phyloP scores from a whole-genome alignment of 1,140 invertebrate species.

The Rhyzopertha dominica region DNA sequence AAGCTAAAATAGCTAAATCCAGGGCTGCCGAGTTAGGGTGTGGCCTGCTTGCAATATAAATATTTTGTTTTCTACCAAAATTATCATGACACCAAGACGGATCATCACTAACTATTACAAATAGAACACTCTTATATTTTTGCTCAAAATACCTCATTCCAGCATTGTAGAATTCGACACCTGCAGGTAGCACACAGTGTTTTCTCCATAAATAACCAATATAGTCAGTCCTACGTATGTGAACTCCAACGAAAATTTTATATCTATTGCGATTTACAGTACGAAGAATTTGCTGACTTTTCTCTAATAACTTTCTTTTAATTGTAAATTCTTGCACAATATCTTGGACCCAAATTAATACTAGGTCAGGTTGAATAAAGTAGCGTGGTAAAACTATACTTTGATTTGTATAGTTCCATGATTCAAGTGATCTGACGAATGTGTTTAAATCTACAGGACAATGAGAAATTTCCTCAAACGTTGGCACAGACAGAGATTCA shows the following conservation, averaged over 20 bases:
- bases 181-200: constrained; percentile 49
- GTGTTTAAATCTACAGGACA: constrained; percentile 50
- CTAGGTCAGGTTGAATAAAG: constrained; percentile 52
- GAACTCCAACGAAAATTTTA: constrained; percentile 53
- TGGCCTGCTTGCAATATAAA: constrained; percentile 49
- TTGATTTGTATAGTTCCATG: constrained; percentile 56
- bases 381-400: constrained; percentile 57
- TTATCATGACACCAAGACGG: constrained; percentile 55
- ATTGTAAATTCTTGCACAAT: constrained; percentile 55
- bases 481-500: constrained; percentile 54
- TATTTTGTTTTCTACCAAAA: constrained; percentile 47
- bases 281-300: constrained; percentile 47
- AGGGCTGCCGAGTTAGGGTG: constrained; percentile 48
- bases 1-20: constrained; percentile 60
- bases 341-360: constrained; percentile 54
- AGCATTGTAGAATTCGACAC: constrained; percentile 50
- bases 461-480: constrained; percentile 52
- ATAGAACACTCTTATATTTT: constrained; percentile 52
- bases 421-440: constrained; percentile 50
- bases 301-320: constrained; percentile 46
- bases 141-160: constrained; percentile 55
- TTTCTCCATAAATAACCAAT: constrained; percentile 52
- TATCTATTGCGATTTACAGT: constrained; percentile 31
- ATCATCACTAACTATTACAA: constrained; percentile 60
- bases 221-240: constrained; percentile 59